Evolutionary conservation across 2,888 invertebrate genomes (phyloP), one percentile per base, ranked within the genome.

Genomic region (Belgica antarctica): DNA sequence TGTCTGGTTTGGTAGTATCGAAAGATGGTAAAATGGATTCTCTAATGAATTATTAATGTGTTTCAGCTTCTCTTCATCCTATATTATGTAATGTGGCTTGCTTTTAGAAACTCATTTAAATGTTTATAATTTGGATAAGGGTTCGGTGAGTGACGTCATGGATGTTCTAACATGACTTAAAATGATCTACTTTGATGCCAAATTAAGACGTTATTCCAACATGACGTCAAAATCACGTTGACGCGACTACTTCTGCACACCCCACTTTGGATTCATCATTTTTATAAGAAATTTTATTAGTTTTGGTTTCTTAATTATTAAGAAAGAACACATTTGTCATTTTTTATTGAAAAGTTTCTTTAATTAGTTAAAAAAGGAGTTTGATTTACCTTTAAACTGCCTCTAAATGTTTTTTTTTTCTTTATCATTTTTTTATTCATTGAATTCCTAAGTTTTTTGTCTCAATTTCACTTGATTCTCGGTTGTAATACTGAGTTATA

Each of bases 281-380:
- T 52, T 52, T 41, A 10, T n/a, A 22, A 52, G 17, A 52, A 31
- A 52, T n/a, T 41, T 41, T 12, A 52, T 52, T n/a, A 17, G 8
- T 52, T 52, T 22, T 12, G 22, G n/a, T 52, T 52, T 59, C 59
- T 59, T 59, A 59, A 59, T 59, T 59, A 27, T 59, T 59, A 59
- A 59, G 59, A 59, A 59, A 59, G 59, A 59, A 59, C 59, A 59
- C 27, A 46, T 22, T 59, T 59, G 59, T 59, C 59, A 27, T 59
- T 59, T 59, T 59, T 59, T 27, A 27, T 59, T 27, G 22, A 62
- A 62, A 36, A 34, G n/a, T n/a, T n/a, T 62, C 34, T 34, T 36
- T 62, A 62, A 62, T 62, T 36, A 52, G 22, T 62, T 24, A 24
- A 62, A 24, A 62, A 62, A 62, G 41, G 62, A 62, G 22, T 22